Conservation (phyloP, 2,888 invertebrate species). For the Meteorus cinctellus region DNA sequence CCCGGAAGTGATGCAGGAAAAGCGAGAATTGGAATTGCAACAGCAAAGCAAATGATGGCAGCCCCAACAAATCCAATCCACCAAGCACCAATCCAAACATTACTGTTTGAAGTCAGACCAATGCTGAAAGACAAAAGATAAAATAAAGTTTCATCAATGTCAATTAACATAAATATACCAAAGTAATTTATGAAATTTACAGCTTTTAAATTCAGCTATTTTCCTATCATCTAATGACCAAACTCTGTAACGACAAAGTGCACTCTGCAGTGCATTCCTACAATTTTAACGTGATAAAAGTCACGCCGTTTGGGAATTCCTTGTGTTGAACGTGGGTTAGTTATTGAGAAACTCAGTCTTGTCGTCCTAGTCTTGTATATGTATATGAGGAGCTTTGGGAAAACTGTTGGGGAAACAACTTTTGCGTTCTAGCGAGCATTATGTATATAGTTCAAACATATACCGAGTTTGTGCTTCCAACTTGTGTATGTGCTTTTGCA, state of each 20-base stretch:
- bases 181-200: neutral
- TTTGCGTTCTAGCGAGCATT: neutral
- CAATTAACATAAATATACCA: neutral
- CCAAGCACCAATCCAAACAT: conserved; percentile 91
- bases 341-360: neutral
- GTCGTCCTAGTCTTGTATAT: neutral
- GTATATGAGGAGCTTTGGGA: conserved; percentile 7
- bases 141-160: conserved; percentile 4
- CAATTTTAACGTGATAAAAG: neutral
- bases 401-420: conserved; percentile 4
- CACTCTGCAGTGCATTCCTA: neutral
- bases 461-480: neutral
- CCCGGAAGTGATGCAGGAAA: conserved; percentile 86
- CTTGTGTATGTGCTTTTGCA: neutral
- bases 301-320: neutral
- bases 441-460: neutral
- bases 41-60: conserved; percentile 78
- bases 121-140: conserved; percentile 74
- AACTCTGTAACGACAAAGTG: neutral
- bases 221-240: neutral
- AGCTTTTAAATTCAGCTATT: neutral
- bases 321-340: neutral
- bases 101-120: conserved; percentile 81
- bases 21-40: conserved; percentile 83
- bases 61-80: conserved; percentile 87